phyloP scores from a whole-genome alignment of 37 sponge, comb jelly and placozoan species.

The Cliona cf. orientalis region DNA sequence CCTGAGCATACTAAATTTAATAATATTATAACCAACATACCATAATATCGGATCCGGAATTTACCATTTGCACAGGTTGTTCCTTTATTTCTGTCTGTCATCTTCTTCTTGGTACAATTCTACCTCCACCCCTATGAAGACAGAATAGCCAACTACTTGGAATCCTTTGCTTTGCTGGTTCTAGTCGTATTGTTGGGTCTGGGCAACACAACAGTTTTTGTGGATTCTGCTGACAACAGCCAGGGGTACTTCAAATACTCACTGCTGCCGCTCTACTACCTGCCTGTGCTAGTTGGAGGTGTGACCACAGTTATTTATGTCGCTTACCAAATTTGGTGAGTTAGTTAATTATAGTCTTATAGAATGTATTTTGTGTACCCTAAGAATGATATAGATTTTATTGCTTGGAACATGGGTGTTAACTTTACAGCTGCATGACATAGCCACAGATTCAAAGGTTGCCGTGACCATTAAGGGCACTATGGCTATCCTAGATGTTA shows the following conservation, averaged over 20 bases:
- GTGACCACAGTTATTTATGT: background rate
- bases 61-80: background rate
- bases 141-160: constrained; percentile 1
- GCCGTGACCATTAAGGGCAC: too few relatives aligned
- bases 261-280: constrained; percentile 11
- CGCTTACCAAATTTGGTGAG: constrained; percentile 1
- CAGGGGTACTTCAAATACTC: background rate
- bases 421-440: too few relatives aligned
- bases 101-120: background rate
- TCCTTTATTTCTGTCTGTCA: background rate
- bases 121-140: constrained; percentile 26
- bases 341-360: background rate
- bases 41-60: too few relatives aligned
- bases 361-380: too few relatives aligned
- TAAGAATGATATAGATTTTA: too few relatives aligned
- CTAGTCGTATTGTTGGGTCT: constrained; percentile 15
- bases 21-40: too few relatives aligned
- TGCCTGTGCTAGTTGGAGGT: constrained; percentile 6
- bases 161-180: background rate
- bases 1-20: too few relatives aligned
- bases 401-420: too few relatives aligned
- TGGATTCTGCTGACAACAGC: background rate
- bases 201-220: constrained; percentile 22
- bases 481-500: too few relatives aligned
- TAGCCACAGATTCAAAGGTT: too few relatives aligned